phyloP scores from a whole-genome alignment of 2,113 vertebrate species.

The Neotragus moschatus region DNA sequence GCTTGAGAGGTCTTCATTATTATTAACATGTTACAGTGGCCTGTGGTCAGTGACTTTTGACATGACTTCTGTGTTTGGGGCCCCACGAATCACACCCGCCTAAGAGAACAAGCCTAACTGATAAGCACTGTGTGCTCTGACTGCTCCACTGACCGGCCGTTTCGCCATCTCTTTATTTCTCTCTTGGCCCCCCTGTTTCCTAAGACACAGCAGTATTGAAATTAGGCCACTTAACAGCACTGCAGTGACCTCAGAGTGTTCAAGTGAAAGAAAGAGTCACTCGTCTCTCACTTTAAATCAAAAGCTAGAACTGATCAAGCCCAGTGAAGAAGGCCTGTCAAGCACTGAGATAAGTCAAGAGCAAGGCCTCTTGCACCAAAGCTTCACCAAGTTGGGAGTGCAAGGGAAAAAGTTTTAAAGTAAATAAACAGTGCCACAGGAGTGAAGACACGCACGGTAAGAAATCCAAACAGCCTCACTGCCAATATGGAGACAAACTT shows the following conservation, averaged over 20 bases:
- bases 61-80: not conserved
- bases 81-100: fast-evolving
- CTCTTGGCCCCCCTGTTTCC: not conserved
- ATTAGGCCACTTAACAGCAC: not conserved
- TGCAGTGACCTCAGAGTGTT: not conserved
- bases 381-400: not conserved
- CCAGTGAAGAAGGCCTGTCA: not conserved
- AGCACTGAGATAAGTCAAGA: not conserved
- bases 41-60: not conserved
- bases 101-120: too few relatives aligned
- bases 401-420: not conserved
- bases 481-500: not conserved
- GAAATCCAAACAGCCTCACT: not conserved
- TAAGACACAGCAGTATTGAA: too few relatives aligned
- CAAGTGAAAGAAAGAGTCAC: not conserved
- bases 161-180: not conserved
- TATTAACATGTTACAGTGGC: fast-evolving
- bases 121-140: not conserved
- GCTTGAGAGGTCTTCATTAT: too few relatives aligned
- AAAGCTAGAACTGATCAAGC: not conserved
- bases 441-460: not conserved
- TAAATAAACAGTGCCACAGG: not conserved
- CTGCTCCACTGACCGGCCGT: fast-evolving
- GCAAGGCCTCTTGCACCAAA: not conserved
- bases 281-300: not conserved